Percentiles rank a stretch among this genome's conserved stretches.
Evolutionary conservation across 2,797 vertebrate species (phyloP).

Genomic region (Gadopsis marmoratus): DNA sequence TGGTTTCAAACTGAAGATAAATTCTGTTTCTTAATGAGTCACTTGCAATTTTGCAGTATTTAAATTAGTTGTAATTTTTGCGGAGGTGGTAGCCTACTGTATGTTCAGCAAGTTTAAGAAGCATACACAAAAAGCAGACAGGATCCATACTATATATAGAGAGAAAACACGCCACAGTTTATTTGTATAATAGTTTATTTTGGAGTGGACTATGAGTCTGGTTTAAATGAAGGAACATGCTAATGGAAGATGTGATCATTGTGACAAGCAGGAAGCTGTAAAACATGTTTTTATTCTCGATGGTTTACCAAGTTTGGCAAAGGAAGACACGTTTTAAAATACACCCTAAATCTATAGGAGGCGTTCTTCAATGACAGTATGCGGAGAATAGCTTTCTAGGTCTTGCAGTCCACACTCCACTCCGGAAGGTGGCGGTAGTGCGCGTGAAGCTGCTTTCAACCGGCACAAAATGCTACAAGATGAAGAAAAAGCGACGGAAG

Average conservation of each 20-base stretch:
- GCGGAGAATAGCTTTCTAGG: no score
- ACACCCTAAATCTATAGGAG: no score
- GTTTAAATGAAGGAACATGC: neutral
- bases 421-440: neutral
- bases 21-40: neutral
- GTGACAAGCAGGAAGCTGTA: neutral
- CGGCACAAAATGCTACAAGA: rapidly evolving
- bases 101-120: neutral
- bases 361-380: neutral
- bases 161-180: neutral
- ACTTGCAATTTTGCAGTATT: neutral
- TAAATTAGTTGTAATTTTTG: neutral
- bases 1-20: neutral
- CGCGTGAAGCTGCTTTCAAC: rapidly evolving
- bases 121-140: neutral
- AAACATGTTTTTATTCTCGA: neutral
- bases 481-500: neutral
- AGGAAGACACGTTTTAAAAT: neutral
- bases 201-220: neutral
- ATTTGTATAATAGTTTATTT: neutral
- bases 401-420: neutral
- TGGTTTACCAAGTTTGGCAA: neutral
- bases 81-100: neutral
- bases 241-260: neutral
- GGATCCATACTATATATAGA: neutral